A percentile compares a stretch with the other conserved stretches of the same genome.
Evolutionary conservation across 1,140 invertebrate species (phyloP).

Genomic region (Heliothis virescens): DNA sequence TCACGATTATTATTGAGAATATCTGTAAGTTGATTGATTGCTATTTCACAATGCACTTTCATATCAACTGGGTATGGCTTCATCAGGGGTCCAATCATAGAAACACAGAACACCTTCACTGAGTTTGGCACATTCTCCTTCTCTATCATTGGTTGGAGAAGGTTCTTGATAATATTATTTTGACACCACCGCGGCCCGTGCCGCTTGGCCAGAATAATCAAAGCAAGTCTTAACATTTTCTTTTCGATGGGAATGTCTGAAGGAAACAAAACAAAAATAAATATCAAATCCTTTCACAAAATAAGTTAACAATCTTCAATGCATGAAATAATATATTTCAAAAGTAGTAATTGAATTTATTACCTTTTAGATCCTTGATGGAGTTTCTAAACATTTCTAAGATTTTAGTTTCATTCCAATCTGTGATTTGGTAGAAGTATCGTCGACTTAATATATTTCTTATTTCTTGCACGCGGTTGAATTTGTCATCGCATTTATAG

Average conservation of each 20-base stretch:
- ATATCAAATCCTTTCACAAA: not conserved
- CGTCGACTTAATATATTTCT: constrained; percentile 72
- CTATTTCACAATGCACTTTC: constrained; percentile 79
- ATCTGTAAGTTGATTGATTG: constrained; percentile 70
- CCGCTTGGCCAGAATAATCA: constrained; percentile 80
- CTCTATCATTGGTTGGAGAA: constrained; percentile 76
- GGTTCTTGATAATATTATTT: constrained; percentile 77
- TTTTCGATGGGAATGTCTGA: constrained; percentile 72
- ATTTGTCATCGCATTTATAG: constrained; percentile 78
- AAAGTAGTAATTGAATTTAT: not conserved
- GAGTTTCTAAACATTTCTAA: constrained; percentile 75
- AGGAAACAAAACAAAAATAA: constrained; percentile 47
- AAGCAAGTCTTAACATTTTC: constrained; percentile 73
- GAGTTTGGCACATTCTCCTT: constrained; percentile 55
- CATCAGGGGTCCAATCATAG: constrained; percentile 76
- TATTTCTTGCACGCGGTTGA: constrained; percentile 74
- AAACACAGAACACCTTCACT: constrained; percentile 71
- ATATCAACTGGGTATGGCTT: constrained; percentile 78
- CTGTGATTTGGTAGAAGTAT: constrained; percentile 77
- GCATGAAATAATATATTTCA: too few species aligned
- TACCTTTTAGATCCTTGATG: constrained; percentile 71
- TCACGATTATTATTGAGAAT: constrained; percentile 74
- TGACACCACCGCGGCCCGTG: constrained; percentile 78
- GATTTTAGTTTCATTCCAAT: constrained; percentile 80
- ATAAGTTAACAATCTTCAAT: too few species aligned